phyloP scores from a whole-genome alignment of 1,140 invertebrate species.

The Drosophila virilis region DNA sequence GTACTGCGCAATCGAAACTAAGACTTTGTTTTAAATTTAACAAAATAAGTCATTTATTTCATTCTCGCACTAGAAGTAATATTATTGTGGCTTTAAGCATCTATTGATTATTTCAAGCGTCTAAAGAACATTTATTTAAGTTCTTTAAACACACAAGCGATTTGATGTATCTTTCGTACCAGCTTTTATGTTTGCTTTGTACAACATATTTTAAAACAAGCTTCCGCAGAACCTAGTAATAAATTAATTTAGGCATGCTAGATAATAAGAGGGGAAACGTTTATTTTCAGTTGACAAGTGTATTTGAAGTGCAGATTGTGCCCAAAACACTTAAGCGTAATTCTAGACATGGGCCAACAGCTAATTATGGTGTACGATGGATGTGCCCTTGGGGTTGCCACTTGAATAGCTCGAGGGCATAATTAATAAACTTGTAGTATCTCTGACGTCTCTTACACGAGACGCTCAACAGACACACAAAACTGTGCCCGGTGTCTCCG shows the following conservation, averaged over 20 bases:
- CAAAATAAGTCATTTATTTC: no score
- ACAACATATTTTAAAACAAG: neutral
- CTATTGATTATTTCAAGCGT: no score
- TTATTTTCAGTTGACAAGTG: conserved; percentile 33
- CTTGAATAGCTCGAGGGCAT: conserved; percentile 52
- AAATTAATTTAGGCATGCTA: conserved; percentile 14
- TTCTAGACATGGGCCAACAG: conserved; percentile 46
- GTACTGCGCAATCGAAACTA: no score
- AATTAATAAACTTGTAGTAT: conserved; percentile 72
- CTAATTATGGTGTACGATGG: conserved; percentile 63
- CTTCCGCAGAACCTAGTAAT: conserved; percentile 5
- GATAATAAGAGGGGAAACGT: conserved; percentile 21
- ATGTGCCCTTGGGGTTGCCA: conserved; percentile 30
- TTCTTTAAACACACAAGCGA: no score
- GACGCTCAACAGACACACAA: conserved; percentile 54
- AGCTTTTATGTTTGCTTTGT: neutral
- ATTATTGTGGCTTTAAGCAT: no score
- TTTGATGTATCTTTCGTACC: neutral
- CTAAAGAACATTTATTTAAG: no score
- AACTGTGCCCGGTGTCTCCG: neutral
- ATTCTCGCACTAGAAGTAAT: no score
- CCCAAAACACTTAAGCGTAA: conserved; percentile 42
- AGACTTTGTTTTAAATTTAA: no score
- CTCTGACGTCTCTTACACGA: conserved; percentile 59
- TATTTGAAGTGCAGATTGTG: conserved; percentile 21